Conservation (phyloP, 2,113 vertebrate genomes). For the Cercocebus atys region DNA sequence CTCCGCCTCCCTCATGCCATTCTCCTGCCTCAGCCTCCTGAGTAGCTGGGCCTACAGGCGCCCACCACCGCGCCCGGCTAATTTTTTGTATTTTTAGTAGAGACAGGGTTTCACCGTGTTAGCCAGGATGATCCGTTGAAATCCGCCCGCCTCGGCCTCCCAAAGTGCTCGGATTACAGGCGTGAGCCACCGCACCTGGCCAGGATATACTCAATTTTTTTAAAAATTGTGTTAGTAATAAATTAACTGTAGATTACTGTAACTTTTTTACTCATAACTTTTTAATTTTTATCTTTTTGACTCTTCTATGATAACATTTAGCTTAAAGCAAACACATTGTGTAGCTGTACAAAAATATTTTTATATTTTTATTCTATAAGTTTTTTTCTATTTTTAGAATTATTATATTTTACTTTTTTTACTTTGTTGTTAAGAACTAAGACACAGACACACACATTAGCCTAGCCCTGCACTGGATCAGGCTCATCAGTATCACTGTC, state of each 20-base stretch:
- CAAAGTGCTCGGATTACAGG: too few species aligned
- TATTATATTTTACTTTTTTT: neutral
- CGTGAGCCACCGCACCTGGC: too few species aligned
- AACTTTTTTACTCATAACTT: neutral
- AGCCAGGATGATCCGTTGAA: too few species aligned
- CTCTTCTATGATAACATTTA: neutral
- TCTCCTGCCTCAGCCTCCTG: too few species aligned
- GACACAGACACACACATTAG: neutral
- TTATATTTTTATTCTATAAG: neutral
- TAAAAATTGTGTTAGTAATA: neutral
- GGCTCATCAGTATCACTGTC: neutral
- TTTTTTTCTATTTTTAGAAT: neutral
- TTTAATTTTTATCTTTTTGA: neutral
- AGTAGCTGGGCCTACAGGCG: too few species aligned
- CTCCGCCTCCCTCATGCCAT: too few species aligned
- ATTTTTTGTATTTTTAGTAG: too few species aligned
- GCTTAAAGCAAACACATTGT: neutral
- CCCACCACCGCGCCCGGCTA: too few species aligned
- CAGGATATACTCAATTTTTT: neutral
- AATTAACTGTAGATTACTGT: neutral
- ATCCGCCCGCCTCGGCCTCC: too few species aligned
- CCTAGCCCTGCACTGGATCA: neutral
- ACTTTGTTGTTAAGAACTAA: neutral
- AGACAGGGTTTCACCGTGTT: too few species aligned
- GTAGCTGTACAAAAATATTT: neutral